Percentiles rank a stretch among this genome's conserved stretches.
These are phyloP conservation scores for Lycocerus yunnanus DNA, from an alignment of 2,888 invertebrate genomes.

Conservation along the genomic window DNA sequence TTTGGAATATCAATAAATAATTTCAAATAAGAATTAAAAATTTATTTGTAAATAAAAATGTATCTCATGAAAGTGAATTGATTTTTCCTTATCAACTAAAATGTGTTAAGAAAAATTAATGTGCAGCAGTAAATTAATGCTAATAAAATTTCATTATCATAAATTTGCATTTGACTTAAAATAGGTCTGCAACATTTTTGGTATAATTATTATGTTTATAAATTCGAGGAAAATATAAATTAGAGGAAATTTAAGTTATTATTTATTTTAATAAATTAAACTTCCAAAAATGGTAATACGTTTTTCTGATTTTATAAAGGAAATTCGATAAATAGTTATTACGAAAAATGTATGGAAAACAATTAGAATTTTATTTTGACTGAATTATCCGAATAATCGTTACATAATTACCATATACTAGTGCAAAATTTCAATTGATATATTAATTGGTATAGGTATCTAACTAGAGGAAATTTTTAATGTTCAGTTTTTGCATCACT, in stretches of 20 bases:
- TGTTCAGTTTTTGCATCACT: not conserved
- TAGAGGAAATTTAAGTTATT: not conserved
- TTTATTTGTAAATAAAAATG: conserved; percentile 6
- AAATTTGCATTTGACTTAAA: not conserved
- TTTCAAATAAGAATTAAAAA: conserved; percentile 13
- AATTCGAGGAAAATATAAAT: not conserved
- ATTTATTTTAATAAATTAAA: not conserved
- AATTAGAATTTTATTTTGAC: not conserved
- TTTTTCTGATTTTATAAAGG: not conserved
- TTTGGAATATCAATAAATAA: conserved; percentile 33
- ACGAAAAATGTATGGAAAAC: not conserved
- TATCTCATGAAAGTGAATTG: not conserved
- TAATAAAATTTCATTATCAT: not conserved
- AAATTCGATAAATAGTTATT: not conserved
- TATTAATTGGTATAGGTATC: not conserved
- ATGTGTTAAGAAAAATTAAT: not conserved
- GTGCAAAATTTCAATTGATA: not conserved
- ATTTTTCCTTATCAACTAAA: not conserved
- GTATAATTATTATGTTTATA: not conserved
- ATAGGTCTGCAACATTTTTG: not conserved
- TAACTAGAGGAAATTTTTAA: not conserved
- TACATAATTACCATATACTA: not conserved
- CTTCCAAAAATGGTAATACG: not conserved
- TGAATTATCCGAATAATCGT: not conserved
- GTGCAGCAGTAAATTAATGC: not conserved